These are phyloP conservation scores for Aix galericulata DNA, from an alignment of 2,113 vertebrate species.

Conservation along the genomic window DNA sequence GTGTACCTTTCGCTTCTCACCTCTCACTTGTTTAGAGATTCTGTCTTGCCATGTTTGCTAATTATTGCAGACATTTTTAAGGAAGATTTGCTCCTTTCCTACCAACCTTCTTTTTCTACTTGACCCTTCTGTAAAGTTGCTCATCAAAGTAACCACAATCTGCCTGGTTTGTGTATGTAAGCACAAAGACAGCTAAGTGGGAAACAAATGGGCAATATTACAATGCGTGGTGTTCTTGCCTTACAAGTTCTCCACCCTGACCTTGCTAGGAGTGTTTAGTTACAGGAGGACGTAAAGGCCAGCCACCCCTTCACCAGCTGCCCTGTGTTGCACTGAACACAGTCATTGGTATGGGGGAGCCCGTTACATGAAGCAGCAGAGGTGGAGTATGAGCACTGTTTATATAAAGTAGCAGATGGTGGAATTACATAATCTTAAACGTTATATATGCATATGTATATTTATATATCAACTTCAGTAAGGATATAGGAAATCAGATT, in stretches of 20 bases:
- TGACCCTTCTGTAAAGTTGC: neutral
- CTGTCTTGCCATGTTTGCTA: neutral
- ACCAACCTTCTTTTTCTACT: neutral
- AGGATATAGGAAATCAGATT: neutral
- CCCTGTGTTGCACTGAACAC: neutral
- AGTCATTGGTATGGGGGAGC: neutral
- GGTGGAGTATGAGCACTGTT: neutral
- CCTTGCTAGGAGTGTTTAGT: accelerated
- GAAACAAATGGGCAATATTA: neutral
- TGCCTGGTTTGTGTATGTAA: neutral
- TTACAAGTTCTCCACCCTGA: neutral
- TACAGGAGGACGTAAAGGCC: neutral
- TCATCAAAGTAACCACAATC: neutral
- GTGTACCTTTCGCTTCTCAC: constrained; percentile 1
- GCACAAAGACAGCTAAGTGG: neutral
- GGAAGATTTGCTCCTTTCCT: constrained; percentile 35
- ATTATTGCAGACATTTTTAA: constrained; percentile 3
- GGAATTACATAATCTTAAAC: constrained; percentile 22
- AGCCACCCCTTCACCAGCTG: neutral
- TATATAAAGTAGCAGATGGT: constrained; percentile 52
- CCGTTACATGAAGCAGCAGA: neutral
- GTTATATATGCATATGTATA: neutral
- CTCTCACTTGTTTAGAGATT: constrained; percentile 17
- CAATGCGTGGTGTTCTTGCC: accelerated
- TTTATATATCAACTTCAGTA: neutral